Percentiles rank a stretch among this genome's conserved stretches.
Evolutionary conservation across 2,113 vertebrate genomes (phyloP).

Genomic region (Myrmecophaga tridactyla): DNA sequence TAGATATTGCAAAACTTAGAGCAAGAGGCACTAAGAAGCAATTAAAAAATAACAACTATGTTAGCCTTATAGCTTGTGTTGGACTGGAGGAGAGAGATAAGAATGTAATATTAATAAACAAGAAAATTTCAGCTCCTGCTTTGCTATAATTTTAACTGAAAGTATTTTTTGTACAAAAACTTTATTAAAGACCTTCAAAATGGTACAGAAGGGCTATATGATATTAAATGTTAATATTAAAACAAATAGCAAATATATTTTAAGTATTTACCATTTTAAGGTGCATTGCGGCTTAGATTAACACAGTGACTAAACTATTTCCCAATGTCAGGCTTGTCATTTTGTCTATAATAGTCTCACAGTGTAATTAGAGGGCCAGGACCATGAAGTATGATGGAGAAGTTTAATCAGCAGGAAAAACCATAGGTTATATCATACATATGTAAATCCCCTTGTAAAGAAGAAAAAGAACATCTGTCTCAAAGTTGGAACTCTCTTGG

Average conservation of each 20-base stretch:
- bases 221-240: neutral
- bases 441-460: neutral
- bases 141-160: constrained; percentile 54
- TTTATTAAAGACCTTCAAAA: neutral
- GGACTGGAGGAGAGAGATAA: constrained; percentile 69
- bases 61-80: constrained; percentile 42
- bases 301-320: constrained; percentile 10
- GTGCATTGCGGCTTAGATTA: constrained; percentile 9
- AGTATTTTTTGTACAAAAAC: constrained; percentile 30
- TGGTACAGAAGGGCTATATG: neutral
- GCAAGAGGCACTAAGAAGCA: constrained; percentile 71
- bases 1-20: constrained; percentile 73
- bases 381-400: neutral
- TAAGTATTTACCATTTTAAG: constrained; percentile 20
- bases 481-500: neutral
- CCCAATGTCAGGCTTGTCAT: neutral
- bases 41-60: constrained; percentile 74
- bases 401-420: neutral
- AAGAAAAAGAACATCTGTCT: neutral
- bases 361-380: constrained; percentile 3
- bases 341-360: neutral
- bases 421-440: neutral
- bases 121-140: constrained; percentile 45
- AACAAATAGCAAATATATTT: constrained; percentile 15
- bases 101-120: constrained; percentile 60